phyloP scores from a whole-genome alignment of 2,113 vertebrate genomes.

The Prinia subflava region DNA sequence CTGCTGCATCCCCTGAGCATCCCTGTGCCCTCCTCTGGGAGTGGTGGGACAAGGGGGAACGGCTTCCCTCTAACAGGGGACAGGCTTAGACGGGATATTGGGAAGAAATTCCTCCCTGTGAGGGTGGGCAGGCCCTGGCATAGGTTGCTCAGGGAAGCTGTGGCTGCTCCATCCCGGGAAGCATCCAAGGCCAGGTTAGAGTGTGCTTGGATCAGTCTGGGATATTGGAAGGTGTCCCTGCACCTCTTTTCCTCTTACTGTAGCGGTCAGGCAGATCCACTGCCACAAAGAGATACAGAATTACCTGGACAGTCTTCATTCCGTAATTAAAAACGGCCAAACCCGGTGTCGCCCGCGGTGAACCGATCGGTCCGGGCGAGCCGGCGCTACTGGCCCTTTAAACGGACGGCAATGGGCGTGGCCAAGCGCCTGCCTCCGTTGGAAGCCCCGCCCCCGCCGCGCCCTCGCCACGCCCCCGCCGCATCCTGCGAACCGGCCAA shows the following conservation, averaged over 20 bases:
- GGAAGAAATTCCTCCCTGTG: too few relatives aligned
- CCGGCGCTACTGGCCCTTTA: not conserved
- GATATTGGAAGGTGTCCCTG: not conserved
- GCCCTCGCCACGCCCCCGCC: not conserved
- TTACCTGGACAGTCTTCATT: too few relatives aligned
- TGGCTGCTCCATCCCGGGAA: not conserved
- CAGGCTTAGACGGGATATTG: not conserved
- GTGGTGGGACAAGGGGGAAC: not conserved
- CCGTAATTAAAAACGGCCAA: fast-evolving
- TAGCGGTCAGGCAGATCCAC: not conserved
- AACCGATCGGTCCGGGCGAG: fast-evolving
- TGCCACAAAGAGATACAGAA: too few relatives aligned
- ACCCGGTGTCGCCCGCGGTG: fast-evolving
- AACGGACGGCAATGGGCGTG: fast-evolving
- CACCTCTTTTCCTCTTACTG: not conserved
- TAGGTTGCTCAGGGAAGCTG: not conserved
- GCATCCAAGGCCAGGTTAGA: not conserved
- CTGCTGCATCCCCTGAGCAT: not conserved
- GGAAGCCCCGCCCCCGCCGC: not conserved
- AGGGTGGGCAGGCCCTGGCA: not conserved
- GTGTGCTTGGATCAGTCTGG: fast-evolving
- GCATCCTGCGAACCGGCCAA: constrained; percentile 68
- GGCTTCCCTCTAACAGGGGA: not conserved
- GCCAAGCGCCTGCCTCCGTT: fast-evolving
- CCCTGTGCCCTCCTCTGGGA: not conserved